phyloP scores from a whole-genome alignment of 2,113 vertebrate genomes.

The Hucho hucho region DNA sequence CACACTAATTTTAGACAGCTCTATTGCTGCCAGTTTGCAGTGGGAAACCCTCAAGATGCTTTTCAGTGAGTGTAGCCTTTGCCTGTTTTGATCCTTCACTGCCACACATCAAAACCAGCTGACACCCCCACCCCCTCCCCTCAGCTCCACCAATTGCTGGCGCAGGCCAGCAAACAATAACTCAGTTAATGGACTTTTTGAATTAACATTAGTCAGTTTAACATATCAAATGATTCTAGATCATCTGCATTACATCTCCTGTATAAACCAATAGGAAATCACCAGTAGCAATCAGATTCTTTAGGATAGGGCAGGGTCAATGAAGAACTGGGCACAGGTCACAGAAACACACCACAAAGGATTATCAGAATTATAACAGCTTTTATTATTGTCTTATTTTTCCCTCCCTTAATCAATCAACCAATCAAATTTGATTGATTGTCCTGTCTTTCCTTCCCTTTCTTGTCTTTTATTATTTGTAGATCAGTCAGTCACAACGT shows the following conservation, averaged over 20 bases:
- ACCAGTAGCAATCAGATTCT: no score
- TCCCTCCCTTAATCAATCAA: no score
- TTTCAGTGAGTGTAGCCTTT: constrained; percentile 39
- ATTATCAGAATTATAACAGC: no score
- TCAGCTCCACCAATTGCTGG: constrained; percentile 26
- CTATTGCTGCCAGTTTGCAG: constrained; percentile 32
- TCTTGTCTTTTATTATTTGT: no score
- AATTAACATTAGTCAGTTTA: constrained; percentile 53
- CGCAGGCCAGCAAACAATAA: constrained; percentile 39
- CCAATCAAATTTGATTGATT: no score
- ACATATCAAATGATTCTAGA: constrained; percentile 56
- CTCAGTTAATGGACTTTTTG: constrained; percentile 35
- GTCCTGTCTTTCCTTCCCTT: no score
- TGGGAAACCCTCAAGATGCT: constrained; percentile 50
- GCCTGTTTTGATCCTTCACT: constrained; percentile 59
- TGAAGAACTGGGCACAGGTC: no score
- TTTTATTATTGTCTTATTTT: no score
- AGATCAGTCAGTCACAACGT: no score
- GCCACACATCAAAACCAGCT: constrained; percentile 80
- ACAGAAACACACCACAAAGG: no score
- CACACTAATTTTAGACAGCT: background rate
- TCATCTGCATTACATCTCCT: constrained; percentile 1
- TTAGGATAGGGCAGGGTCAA: no score
- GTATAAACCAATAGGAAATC: background rate
- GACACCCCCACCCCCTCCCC: constrained; percentile 52